Base-by-base conservation (phyloP, 2,888 invertebrate species). In the Ceramica pisi region DNA sequence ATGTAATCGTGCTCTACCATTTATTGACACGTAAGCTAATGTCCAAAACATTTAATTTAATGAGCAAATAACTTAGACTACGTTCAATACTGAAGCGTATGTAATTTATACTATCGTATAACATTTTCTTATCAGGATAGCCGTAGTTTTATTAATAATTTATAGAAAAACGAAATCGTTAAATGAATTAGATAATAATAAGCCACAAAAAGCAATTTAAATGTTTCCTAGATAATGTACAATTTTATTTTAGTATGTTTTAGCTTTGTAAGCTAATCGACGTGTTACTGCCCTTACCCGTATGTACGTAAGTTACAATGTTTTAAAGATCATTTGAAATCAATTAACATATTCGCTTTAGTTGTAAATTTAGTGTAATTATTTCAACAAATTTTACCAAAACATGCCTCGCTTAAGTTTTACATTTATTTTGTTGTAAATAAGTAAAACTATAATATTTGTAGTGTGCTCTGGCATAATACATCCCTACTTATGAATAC, bases 401-500 rank as follows among this genome's bases (percentile, higher is more conserved):
- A 95, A 94, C 90, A 93, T 94, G 95, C 95, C 95, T 96, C 95
- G 95, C 95, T 94, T 95, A 94, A 90, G 92, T 93, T 95, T 92
- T 91, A 92, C 86, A 85, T 93, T 92, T 81, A 82, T 86, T 88
- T 90, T 92, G 88, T 91, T 93, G 91, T 94, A 94, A 91, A 92
- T 93, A 91, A 89, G 90, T 90, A 78, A 89, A 88, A 87, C 87
- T 87, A 88, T 91, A 91, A 86, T 91, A 77, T 76, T 90, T 91
- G 90, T 92, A 93, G 91, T 93, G 92, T 94, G 94, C 92, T 90
- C 91, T 91, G 94, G 92, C 94, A 95, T 95, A 94, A 94, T 95
- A 94, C 89, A 91, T 91, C 91, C 81, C 73, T 91, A 91, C 82
- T 70, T 88, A 84, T 87, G 78, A 82, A 86, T 87, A 87, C 86